Percentiles rank a stretch among this genome's conserved stretches.
These are phyloP conservation scores for Mormyrops attenuatus DNA, from an alignment of 2,797 vertebrate genomes.

Conservation along the genomic window DNA sequence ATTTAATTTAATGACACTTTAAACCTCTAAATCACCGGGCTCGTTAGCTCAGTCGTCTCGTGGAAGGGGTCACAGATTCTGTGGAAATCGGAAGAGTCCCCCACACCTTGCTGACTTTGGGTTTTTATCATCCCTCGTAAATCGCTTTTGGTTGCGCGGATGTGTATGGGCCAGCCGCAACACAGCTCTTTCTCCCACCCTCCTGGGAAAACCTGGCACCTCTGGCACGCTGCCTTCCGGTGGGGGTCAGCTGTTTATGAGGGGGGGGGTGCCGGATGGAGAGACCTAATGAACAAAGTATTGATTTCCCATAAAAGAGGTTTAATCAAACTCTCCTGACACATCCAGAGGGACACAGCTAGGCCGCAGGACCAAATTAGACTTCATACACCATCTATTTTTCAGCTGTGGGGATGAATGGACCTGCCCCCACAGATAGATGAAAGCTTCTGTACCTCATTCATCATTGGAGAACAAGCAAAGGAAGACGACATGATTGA, in stretches of 20 bases:
- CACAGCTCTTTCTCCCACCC: background rate
- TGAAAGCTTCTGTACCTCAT: constrained; percentile 55
- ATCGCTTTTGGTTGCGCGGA: background rate
- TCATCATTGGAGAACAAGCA: constrained; percentile 62
- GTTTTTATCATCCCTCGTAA: background rate
- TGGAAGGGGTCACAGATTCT: background rate
- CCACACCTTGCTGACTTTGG: background rate
- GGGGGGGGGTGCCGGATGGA: constrained; percentile 46
- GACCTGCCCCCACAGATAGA: constrained; percentile 65
- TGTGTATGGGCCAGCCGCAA: background rate
- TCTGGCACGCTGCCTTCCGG: constrained; percentile 29
- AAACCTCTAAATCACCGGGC: background rate
- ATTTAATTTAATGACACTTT: background rate
- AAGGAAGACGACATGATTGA: constrained; percentile 51
- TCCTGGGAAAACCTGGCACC: background rate
- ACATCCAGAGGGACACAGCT: constrained; percentile 50
- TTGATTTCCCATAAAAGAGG: constrained; percentile 61
- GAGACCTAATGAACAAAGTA: constrained; percentile 61
- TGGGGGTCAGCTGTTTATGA: constrained; percentile 49
- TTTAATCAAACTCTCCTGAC: constrained; percentile 62
- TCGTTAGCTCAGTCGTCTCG: background rate
- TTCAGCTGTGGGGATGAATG: constrained; percentile 60
- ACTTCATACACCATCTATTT: constrained; percentile 58
- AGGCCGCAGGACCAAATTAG: constrained; percentile 56
- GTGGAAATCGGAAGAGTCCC: background rate